Base-by-base conservation (phyloP, 1,140 invertebrate genomes). In the Atta colombica region DNA sequence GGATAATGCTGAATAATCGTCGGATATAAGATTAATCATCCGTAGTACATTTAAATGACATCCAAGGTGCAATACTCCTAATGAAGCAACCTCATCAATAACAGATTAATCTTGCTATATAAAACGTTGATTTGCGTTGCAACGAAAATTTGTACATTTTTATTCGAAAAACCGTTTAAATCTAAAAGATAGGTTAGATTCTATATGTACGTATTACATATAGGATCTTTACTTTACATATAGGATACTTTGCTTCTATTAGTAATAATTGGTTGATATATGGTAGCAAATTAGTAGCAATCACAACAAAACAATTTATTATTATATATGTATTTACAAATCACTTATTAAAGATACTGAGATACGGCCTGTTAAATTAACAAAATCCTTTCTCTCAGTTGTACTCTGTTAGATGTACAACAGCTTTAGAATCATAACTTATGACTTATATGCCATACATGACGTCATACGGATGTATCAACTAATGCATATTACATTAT, bases 401-500 rank as follows among this genome's bases (percentile, higher is more conserved):
- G 35, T 45, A 45, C 28, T 16, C 14, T 51, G 49, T 51, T 51
- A 51, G 14, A 51, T 51, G 49, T 45, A 72, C 6, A 28, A 74
- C 28, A n/a, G 14, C 28, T 31, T 55, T 45, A 74, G n/a, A 60
- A 45, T 10, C 39, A 45, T 45, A 45, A 45, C 39, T 8, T 12
- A 2, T 10, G 39, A 10, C 39, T 45, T 45, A 61, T 35, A 14
- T 16, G 31, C 5, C 14, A 60, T 74, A 51, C 45, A n/a, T 55
- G 49, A 45, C 16, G 31, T 60, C 8, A 18, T n/a, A 21, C 14
- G 49, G 49, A 14, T 14, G 1, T 25, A 53, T 53, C 68, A 51
- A 80, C 8, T 81, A 55, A 81, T 69, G 39, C 31, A 21, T 12
- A 61, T 69, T 18, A 25, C 49, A 25, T 58, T 69, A 80, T 69